Percentiles rank a stretch among this genome's conserved stretches.
These are phyloP conservation scores for Zeugodacus cucurbitae DNA, from an alignment of 1,140 invertebrate species.

Conservation along the genomic window DNA sequence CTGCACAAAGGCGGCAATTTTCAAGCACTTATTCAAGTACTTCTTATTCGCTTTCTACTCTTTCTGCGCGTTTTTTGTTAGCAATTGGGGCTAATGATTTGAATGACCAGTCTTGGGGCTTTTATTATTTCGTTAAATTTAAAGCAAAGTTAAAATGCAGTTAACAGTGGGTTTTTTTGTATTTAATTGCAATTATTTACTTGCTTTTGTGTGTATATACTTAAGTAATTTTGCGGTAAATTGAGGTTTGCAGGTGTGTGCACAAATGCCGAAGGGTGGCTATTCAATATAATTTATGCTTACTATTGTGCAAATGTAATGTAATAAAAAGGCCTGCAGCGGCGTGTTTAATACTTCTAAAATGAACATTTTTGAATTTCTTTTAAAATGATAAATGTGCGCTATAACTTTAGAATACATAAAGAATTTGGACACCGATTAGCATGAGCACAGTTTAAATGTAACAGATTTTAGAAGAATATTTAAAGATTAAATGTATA, in stretches of 20 bases:
- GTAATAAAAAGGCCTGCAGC: neutral
- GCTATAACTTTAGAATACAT: too few species aligned
- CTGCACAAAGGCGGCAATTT: neutral
- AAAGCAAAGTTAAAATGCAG: conserved; percentile 12
- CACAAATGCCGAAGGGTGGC: neutral
- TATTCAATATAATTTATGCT: neutral
- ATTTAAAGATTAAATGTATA: too few species aligned
- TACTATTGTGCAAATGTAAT: neutral
- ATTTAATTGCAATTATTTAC: neutral
- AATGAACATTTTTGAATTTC: neutral
- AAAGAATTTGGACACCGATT: too few species aligned
- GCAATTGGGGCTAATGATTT: conserved; percentile 14
- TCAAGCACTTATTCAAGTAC: neutral
- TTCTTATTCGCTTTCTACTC: neutral
- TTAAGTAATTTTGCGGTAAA: conserved; percentile 21
- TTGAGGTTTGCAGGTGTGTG: neutral
- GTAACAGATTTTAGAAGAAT: too few species aligned
- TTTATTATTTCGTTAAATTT: neutral
- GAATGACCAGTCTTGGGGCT: neutral
- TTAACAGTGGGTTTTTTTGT: neutral
- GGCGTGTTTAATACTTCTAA: neutral
- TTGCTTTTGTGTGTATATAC: neutral
- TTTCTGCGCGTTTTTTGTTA: neutral
- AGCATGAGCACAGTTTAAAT: too few species aligned
- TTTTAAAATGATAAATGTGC: too few species aligned